These are phyloP conservation scores for Trichacis sp. DNA, from an alignment of 2,888 invertebrate species.

Conservation along the genomic window DNA sequence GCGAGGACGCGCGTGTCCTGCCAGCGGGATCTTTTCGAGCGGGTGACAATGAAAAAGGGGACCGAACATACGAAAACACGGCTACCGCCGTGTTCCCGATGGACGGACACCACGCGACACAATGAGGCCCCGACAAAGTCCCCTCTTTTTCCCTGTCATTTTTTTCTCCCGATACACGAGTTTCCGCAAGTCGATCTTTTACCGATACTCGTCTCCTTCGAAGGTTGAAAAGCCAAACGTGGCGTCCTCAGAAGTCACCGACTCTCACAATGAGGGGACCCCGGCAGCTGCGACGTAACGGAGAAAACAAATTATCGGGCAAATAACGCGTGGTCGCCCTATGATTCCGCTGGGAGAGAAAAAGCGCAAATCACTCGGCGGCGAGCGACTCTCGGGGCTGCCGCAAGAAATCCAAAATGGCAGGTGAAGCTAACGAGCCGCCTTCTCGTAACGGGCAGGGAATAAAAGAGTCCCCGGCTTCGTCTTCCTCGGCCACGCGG, in stretches of 20 bases:
- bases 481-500: slow-evolving; percentile 11
- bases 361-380: slow-evolving; percentile 53
- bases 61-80: slow-evolving; percentile 53
- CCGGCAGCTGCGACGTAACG: slow-evolving; percentile 27
- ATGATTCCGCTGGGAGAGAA: slow-evolving; percentile 28
- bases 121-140: background rate
- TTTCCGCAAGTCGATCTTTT: slow-evolving; percentile 3
- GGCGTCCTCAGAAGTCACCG: slow-evolving; percentile 48
- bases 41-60: slow-evolving; percentile 38
- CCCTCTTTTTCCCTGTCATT: slow-evolving; percentile 1
- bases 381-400: slow-evolving; percentile 27
- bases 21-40: slow-evolving; percentile 50
- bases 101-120: background rate
- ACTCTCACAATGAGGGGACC: slow-evolving; percentile 49
- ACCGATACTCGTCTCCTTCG: slow-evolving; percentile 5
- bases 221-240: slow-evolving; percentile 26
- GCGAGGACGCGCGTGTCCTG: slow-evolving; percentile 55
- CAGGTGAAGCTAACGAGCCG: slow-evolving; percentile 55
- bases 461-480: slow-evolving; percentile 29
- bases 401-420: slow-evolving; percentile 54
- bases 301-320: slow-evolving; percentile 58
- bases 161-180: background rate
- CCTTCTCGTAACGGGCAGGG: slow-evolving; percentile 41
- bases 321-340: slow-evolving; percentile 46
- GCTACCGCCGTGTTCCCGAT: slow-evolving; percentile 45